Evolutionary conservation across 2,113 vertebrate genomes (phyloP).

Genomic region (Chionodraco myersi): DNA sequence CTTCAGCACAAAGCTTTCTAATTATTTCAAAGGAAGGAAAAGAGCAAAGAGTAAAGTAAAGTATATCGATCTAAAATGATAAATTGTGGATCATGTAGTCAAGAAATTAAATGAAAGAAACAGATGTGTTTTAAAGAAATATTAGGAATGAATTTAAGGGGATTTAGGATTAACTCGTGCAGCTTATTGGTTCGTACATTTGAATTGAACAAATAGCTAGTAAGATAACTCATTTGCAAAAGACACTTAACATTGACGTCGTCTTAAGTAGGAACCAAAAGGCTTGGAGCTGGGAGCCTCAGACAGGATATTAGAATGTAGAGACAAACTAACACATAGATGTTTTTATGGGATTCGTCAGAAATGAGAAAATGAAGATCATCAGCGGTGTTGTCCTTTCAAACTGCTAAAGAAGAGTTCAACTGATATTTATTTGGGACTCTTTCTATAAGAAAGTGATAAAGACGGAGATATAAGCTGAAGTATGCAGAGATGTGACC

Average conservation of each 20-base stretch:
- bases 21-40: background rate
- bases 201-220: background rate
- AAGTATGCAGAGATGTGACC: slow-evolving; percentile 12
- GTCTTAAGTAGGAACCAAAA: background rate
- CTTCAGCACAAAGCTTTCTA: background rate
- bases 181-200: background rate
- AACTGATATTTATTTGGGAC: background rate
- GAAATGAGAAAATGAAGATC: no score
- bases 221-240: background rate
- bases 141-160: no score
- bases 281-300: background rate
- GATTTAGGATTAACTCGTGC: background rate
- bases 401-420: background rate
- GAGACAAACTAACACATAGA: background rate
- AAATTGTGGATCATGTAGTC: no score
- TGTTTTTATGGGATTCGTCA: background rate
- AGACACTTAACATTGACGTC: background rate
- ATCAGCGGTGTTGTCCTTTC: background rate
- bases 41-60: no score
- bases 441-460: slow-evolving; percentile 5
- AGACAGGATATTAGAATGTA: background rate
- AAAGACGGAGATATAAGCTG: background rate
- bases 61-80: no score
- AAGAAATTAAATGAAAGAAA: no score
- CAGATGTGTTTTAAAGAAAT: no score